A percentile compares a stretch with the other conserved stretches of the same genome.
These are phyloP conservation scores for Gasterosteus nipponicus DNA, from an alignment of 2,113 vertebrate species.

Conservation along the genomic window DNA sequence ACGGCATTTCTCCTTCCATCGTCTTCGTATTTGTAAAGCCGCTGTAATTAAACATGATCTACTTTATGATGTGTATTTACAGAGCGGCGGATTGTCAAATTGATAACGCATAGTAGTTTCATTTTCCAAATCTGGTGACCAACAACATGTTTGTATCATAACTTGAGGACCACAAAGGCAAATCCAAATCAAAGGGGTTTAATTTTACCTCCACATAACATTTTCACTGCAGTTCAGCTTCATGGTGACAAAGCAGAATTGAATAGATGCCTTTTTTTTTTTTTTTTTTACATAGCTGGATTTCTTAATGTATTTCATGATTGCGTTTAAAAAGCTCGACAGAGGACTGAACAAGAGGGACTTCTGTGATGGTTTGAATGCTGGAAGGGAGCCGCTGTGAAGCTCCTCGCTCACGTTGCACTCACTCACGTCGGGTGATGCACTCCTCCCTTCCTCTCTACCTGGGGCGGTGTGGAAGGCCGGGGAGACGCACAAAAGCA, in stretches of 20 bases:
- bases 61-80: background rate
- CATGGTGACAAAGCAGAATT: slow-evolving; percentile 37
- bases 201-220: background rate
- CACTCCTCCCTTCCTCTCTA: slow-evolving; percentile 74
- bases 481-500: slow-evolving; percentile 77
- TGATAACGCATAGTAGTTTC: background rate
- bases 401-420: slow-evolving; percentile 45
- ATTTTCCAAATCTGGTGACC: background rate
- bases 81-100: background rate
- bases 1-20: background rate
- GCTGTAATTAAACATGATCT: background rate
- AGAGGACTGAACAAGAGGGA: slow-evolving; percentile 62
- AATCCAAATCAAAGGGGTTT: background rate
- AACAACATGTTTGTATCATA: background rate
- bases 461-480: slow-evolving; percentile 75
- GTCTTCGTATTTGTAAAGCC: background rate
- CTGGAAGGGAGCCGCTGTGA: slow-evolving; percentile 61
- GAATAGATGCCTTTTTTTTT: slow-evolving; percentile 38
- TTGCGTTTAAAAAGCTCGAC: slow-evolving; percentile 50
- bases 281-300: slow-evolving; percentile 52
- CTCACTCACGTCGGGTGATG: slow-evolving; percentile 63
- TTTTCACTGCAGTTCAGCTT: slow-evolving; percentile 31
- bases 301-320: slow-evolving; percentile 64
- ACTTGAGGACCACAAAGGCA: background rate
- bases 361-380: slow-evolving; percentile 62